Percentiles rank a stretch among this genome's conserved stretches.
These are phyloP conservation scores for Drosophila paranaensis DNA, from an alignment of 2,888 invertebrate genomes.

Conservation along the genomic window DNA sequence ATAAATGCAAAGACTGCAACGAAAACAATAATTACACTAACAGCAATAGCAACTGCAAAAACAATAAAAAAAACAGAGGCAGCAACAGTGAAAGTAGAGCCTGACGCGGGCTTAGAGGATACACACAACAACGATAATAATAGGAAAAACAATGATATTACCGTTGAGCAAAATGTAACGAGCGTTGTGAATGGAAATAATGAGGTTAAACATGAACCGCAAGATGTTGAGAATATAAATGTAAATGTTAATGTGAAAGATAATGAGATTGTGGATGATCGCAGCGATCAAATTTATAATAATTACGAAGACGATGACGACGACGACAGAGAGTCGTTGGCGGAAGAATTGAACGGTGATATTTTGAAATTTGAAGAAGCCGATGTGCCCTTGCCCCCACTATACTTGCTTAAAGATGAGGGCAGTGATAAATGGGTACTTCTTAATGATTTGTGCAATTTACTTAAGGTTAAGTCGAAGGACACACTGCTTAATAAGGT, in stretches of 20 bases:
- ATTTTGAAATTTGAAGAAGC: slow-evolving; percentile 93
- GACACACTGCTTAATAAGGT: slow-evolving; percentile 91
- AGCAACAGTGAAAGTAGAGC: slow-evolving; percentile 59
- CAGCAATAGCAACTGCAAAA: slow-evolving; percentile 22
- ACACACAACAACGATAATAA: slow-evolving; percentile 45
- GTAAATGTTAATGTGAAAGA: slow-evolving; percentile 13
- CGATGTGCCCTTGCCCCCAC: slow-evolving; percentile 91
- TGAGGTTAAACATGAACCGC: slow-evolving; percentile 63
- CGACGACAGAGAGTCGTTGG: slow-evolving; percentile 52
- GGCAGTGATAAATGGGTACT: slow-evolving; percentile 92
- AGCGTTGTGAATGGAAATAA: slow-evolving; percentile 74
- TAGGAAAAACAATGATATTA: slow-evolving; percentile 50
- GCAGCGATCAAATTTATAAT: slow-evolving; percentile 16
- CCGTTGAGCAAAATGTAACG: slow-evolving; percentile 61
- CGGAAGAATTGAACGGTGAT: slow-evolving; percentile 83
- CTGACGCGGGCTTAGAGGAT: slow-evolving; percentile 51
- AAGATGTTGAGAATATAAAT: slow-evolving; percentile 34
- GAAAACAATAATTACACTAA: slow-evolving; percentile 25
- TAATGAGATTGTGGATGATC: slow-evolving; percentile 10
- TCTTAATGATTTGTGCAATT: slow-evolving; percentile 91
- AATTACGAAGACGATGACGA: slow-evolving; percentile 39
- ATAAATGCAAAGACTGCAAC: slow-evolving; percentile 70
- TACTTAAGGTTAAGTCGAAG: slow-evolving; percentile 92
- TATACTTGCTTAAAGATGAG: slow-evolving; percentile 90
- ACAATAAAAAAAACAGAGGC: slow-evolving; percentile 25